A percentile compares a stretch with the other conserved stretches of the same genome.
Evolutionary conservation across 2,113 vertebrate species (phyloP).

Genomic region (Ivindomyrus marchei): DNA sequence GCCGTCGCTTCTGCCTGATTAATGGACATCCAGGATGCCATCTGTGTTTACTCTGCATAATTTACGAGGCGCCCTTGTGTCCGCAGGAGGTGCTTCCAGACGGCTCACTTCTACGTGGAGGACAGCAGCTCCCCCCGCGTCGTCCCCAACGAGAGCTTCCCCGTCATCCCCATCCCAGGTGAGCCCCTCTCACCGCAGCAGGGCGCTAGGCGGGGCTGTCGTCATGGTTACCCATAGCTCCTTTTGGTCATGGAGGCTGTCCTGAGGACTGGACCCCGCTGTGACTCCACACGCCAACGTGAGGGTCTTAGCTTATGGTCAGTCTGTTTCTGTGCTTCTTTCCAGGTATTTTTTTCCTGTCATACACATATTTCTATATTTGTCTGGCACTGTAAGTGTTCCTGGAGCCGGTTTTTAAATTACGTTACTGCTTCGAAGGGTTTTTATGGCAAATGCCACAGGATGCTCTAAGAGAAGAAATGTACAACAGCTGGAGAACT

Average conservation of each 20-base stretch:
- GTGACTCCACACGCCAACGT: neutral
- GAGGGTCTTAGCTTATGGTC: neutral
- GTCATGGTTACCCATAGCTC: neutral
- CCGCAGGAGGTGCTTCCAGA: conserved; percentile 88
- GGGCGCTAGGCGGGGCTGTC: conserved; percentile 1
- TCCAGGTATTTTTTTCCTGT: neutral
- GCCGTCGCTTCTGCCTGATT: conserved; percentile 18
- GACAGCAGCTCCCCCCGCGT: conserved; percentile 82
- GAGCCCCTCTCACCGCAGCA: conserved; percentile 38
- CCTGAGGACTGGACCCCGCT: neutral
- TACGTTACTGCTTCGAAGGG: neutral
- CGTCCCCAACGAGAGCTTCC: conserved; percentile 80
- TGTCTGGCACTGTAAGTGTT: neutral
- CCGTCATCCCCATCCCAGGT: conserved; percentile 87
- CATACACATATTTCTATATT: neutral
- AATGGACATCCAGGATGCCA: conserved; percentile 20
- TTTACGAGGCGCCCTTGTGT: conserved; percentile 18
- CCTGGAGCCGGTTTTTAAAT: neutral
- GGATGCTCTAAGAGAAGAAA: neutral
- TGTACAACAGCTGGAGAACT: neutral
- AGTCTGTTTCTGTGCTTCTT: neutral
- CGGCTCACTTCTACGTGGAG: conserved; percentile 90
- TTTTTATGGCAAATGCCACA: neutral
- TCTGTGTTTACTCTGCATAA: conserved; percentile 31
- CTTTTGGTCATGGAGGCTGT: neutral